Evolutionary conservation across 2,888 invertebrate species (phyloP).

Genomic region (Trypoxylon attenuatum): DNA sequence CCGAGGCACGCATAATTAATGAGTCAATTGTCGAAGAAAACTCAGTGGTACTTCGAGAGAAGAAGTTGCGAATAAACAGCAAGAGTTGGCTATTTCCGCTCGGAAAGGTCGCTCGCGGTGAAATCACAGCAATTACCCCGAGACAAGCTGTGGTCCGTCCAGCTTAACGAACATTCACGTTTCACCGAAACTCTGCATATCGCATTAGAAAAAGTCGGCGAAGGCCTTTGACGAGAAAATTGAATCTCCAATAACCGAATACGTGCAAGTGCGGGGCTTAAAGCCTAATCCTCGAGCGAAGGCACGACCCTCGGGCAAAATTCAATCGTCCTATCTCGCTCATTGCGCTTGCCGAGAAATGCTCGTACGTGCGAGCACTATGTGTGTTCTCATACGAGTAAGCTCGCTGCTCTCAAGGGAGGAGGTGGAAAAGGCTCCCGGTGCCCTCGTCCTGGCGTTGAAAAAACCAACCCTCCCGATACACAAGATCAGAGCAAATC

Average conservation of each 20-base stretch:
- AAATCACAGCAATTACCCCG: not conserved
- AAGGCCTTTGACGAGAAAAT: slow-evolving; percentile 39
- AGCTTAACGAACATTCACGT: not conserved
- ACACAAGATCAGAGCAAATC: slow-evolving; percentile 62
- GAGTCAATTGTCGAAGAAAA: slow-evolving; percentile 22
- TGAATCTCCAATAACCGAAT: slow-evolving; percentile 49
- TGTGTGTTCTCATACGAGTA: slow-evolving; percentile 12
- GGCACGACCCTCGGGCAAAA: slow-evolving; percentile 43
- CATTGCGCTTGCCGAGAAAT: slow-evolving; percentile 37
- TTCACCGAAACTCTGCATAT: not conserved
- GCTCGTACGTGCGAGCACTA: slow-evolving; percentile 33
- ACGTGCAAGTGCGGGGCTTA: slow-evolving; percentile 46
- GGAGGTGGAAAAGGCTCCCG: slow-evolving; percentile 14
- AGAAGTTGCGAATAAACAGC: not conserved
- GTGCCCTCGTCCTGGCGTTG: slow-evolving; percentile 5
- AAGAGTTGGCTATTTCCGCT: too few species aligned
- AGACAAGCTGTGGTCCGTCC: not conserved
- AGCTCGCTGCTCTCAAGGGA: slow-evolving; percentile 21
- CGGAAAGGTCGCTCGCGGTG: too few species aligned
- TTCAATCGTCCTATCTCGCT: slow-evolving; percentile 50
- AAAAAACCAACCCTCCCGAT: slow-evolving; percentile 59
- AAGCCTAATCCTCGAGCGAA: slow-evolving; percentile 50
- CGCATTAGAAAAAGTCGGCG: slow-evolving; percentile 18
- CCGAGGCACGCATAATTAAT: too few species aligned
- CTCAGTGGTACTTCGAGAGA: not conserved